Evolutionary conservation across 2,113 vertebrate genomes (phyloP).

Genomic region (Lynx canadensis): DNA sequence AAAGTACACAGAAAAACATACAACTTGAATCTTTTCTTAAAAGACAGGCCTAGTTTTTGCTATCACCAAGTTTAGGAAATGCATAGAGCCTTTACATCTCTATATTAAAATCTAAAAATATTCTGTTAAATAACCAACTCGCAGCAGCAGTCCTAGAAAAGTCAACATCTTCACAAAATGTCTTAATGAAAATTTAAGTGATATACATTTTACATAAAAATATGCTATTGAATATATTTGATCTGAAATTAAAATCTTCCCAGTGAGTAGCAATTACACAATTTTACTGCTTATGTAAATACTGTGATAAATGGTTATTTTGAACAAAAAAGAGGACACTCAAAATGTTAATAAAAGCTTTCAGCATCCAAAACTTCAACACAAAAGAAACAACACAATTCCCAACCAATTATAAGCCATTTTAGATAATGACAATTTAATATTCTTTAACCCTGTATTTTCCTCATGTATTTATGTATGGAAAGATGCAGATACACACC

Average conservation of each 20-base stretch:
- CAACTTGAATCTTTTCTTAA: slow-evolving; percentile 24
- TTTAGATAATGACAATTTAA: not conserved
- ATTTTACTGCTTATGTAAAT: slow-evolving; percentile 30
- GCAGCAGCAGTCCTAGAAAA: not conserved
- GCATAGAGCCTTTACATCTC: not conserved
- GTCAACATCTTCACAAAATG: slow-evolving; percentile 44
- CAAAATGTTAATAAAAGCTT: slow-evolving; percentile 45
- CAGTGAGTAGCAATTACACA: slow-evolving; percentile 41
- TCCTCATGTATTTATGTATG: not conserved
- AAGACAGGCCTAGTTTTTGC: not conserved
- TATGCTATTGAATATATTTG: not conserved
- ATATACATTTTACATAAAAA: not conserved
- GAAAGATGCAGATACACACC: not conserved
- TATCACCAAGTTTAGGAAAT: slow-evolving; percentile 50
- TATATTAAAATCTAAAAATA: slow-evolving; percentile 9
- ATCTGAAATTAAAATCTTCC: slow-evolving; percentile 48
- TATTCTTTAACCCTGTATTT: slow-evolving; percentile 37
- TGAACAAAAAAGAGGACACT: slow-evolving; percentile 33
- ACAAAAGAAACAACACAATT: slow-evolving; percentile 32
- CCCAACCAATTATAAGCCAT: not conserved
- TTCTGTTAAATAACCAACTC: slow-evolving; percentile 47
- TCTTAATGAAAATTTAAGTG: slow-evolving; percentile 49
- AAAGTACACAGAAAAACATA: slow-evolving; percentile 47
- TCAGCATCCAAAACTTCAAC: not conserved
- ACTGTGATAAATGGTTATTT: not conserved